phyloP scores from a whole-genome alignment of 2,113 vertebrate species.

The Sula dactylatra region DNA sequence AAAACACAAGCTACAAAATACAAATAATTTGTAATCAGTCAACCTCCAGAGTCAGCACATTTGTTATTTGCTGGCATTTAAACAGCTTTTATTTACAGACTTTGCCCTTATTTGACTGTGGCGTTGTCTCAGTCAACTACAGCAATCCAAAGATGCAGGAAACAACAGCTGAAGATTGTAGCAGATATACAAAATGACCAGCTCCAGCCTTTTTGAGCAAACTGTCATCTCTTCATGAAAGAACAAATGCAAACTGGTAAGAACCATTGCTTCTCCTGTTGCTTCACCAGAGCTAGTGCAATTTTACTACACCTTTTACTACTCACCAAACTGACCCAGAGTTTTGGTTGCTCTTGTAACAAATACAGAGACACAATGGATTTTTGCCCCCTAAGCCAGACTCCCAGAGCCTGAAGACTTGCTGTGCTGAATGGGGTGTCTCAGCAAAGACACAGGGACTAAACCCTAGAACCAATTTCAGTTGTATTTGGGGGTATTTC shows the following conservation, averaged over 20 bases:
- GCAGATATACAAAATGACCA: background rate
- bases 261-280: background rate
- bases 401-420: background rate
- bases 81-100: background rate
- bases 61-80: constrained; percentile 1
- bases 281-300: background rate
- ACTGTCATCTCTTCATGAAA: background rate
- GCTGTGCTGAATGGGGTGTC: background rate
- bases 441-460: background rate
- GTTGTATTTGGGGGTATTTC: background rate
- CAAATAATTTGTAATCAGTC: background rate
- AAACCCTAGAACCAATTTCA: background rate
- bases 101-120: background rate
- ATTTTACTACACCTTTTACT: background rate
- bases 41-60: background rate
- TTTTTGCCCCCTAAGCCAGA: background rate
- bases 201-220: background rate
- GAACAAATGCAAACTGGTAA: background rate
- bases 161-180: background rate
- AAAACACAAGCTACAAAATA: background rate
- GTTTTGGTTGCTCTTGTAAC: background rate
- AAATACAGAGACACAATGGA: background rate
- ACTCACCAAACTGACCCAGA: background rate
- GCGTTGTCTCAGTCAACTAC: fast-evolving
- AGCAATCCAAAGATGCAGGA: background rate